These are phyloP conservation scores for Molorchus minor DNA, from an alignment of 2,888 invertebrate species.

Conservation along the genomic window DNA sequence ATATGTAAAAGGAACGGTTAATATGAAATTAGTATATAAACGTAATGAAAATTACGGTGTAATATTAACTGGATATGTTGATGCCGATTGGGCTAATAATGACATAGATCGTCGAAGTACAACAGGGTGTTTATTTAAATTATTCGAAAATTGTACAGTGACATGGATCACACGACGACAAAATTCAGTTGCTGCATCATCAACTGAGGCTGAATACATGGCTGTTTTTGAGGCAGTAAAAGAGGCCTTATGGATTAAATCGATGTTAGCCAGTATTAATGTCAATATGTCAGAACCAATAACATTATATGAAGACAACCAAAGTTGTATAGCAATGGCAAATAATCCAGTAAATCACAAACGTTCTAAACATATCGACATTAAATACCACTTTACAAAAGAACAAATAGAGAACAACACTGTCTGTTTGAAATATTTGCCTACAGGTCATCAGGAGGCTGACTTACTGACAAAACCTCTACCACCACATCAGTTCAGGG, in stretches of 20 bases:
- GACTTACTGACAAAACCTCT: slow-evolving; percentile 4
- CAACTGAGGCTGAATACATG: slow-evolving; percentile 17
- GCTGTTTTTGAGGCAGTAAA: slow-evolving; percentile 16
- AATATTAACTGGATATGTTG: slow-evolving; percentile 5
- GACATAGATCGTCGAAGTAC: slow-evolving; percentile 9
- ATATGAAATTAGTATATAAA: slow-evolving; percentile 12
- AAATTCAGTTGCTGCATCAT: slow-evolving; percentile 13
- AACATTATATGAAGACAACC: slow-evolving; percentile 1
- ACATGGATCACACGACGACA: slow-evolving; percentile 3
- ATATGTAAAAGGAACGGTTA: slow-evolving; percentile 6
- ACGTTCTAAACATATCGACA: too few species aligned
- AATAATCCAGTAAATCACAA: neutral
- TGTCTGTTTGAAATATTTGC: slow-evolving; percentile 9
- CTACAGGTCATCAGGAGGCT: slow-evolving; percentile 6
- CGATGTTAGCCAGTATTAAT: slow-evolving; percentile 14
- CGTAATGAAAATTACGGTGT: neutral
- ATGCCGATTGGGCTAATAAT: slow-evolving; percentile 7
- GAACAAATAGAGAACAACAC: slow-evolving; percentile 7
- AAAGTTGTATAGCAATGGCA: neutral
- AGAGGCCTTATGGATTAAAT: slow-evolving; percentile 19
- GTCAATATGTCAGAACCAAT: slow-evolving; percentile 11
- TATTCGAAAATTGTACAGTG: neutral
- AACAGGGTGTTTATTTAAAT: slow-evolving; percentile 5
- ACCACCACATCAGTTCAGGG: too few species aligned
- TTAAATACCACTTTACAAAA: slow-evolving; percentile 1